phyloP scores from a whole-genome alignment of 37 sponge, comb jelly and placozoan species.

The Aplysina aerophoba region DNA sequence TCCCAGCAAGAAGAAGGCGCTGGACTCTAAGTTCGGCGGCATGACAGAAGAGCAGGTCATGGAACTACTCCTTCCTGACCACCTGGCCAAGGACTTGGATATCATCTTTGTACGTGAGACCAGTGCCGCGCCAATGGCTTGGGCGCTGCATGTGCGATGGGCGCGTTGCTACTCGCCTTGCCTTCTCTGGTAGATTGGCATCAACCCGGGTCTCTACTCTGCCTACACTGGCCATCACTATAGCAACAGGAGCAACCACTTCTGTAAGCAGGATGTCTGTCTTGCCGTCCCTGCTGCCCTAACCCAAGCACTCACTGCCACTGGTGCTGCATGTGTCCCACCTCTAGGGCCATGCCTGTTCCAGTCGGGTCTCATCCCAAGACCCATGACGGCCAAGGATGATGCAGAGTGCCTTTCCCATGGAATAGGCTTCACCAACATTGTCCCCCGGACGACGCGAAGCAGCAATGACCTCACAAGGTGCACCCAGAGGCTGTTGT shows the following conservation, averaged over 20 bases:
- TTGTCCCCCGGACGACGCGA: slow-evolving; percentile 87
- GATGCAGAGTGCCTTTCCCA: slow-evolving; percentile 80
- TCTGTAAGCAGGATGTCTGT: slow-evolving; percentile 67
- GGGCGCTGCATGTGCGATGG: not conserved
- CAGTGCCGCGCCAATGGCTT: not conserved
- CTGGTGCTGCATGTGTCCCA: not conserved
- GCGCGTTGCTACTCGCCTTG: not conserved
- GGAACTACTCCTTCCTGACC: slow-evolving; percentile 75
- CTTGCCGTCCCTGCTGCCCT: not conserved
- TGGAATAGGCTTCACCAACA: slow-evolving; percentile 93
- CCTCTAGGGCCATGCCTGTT: slow-evolving; percentile 86
- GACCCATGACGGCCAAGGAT: slow-evolving; percentile 68
- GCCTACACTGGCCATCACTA: slow-evolving; percentile 93
- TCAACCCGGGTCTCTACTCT: slow-evolving; percentile 93
- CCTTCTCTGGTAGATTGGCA: slow-evolving; percentile 75
- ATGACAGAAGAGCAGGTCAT: slow-evolving; percentile 85
- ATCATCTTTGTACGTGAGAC: slow-evolving; percentile 79
- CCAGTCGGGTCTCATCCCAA: slow-evolving; percentile 81
- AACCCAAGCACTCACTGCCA: slow-evolving; percentile 4
- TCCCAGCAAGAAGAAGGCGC: slow-evolving; percentile 41
- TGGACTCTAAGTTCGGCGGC: slow-evolving; percentile 77
- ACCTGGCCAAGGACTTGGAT: slow-evolving; percentile 75
- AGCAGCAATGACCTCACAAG: slow-evolving; percentile 79
- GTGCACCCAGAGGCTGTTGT: slow-evolving; percentile 18
- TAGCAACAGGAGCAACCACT: slow-evolving; percentile 88